Evolutionary conservation across 2,888 invertebrate genomes (phyloP).

Genomic region (Mactromeris polynyma): DNA sequence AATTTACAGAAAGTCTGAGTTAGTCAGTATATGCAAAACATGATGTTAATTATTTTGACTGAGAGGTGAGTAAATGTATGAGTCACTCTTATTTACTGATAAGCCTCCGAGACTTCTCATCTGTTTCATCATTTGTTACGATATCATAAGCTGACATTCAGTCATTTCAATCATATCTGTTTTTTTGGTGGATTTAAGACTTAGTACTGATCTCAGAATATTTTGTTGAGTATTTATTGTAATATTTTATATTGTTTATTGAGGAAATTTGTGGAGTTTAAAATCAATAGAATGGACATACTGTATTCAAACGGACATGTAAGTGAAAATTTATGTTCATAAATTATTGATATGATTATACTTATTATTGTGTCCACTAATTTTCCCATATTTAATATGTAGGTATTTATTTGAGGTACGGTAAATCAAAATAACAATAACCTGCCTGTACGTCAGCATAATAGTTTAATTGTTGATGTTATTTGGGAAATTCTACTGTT

Average conservation of each 20-base stretch:
- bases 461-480: too few species aligned
- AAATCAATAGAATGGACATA: not conserved
- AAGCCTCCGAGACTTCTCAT: not conserved
- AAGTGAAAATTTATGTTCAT: not conserved
- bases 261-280: not conserved
- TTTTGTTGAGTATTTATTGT: not conserved
- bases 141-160: not conserved
- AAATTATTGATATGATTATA: not conserved
- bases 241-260: not conserved
- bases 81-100: slow-evolving; percentile 15
- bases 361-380: too few species aligned
- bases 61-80: not conserved
- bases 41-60: not conserved
- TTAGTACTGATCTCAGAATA: not conserved
- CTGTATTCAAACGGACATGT: not conserved
- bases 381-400: too few species aligned
- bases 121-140: not conserved
- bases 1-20: not conserved
- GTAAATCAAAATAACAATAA: too few species aligned
- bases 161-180: not conserved
- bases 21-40: not conserved
- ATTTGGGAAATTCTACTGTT: too few species aligned
- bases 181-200: not conserved
- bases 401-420: too few species aligned
- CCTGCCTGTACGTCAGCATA: too few species aligned